Percentiles rank a stretch among this genome's conserved stretches.
phyloP scores from a whole-genome alignment of 1,140 invertebrate species.

The Ceratitis capitata region DNA sequence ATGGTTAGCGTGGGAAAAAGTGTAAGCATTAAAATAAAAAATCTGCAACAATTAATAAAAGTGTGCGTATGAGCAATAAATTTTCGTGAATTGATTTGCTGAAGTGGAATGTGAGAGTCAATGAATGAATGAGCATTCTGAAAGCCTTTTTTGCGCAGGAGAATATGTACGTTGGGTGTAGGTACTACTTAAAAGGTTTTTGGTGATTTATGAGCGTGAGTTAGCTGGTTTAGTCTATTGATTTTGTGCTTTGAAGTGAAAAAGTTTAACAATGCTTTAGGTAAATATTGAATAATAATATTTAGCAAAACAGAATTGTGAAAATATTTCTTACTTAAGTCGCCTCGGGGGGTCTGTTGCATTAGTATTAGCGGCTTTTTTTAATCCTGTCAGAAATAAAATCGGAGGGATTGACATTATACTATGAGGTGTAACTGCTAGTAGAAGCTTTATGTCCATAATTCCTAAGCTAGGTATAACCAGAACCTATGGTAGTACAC shows the following conservation, averaged over 20 bases:
- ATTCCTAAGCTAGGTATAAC: too few relatives aligned
- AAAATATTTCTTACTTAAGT: too few relatives aligned
- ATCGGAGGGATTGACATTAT: too few relatives aligned
- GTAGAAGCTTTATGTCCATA: too few relatives aligned
- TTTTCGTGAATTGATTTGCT: slow-evolving; percentile 40
- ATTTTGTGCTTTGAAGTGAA: not conserved
- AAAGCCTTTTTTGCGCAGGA: not conserved
- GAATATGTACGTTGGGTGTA: not conserved
- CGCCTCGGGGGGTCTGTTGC: too few relatives aligned
- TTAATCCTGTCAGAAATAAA: too few relatives aligned
- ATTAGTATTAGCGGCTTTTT: too few relatives aligned
- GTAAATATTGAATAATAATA: not conserved
- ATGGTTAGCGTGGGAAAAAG: slow-evolving; percentile 22
- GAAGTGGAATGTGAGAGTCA: not conserved
- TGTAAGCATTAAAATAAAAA: not conserved
- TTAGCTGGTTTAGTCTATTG: slow-evolving; percentile 9
- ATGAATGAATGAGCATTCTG: not conserved
- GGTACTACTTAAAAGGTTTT: not conserved
- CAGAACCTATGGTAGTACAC: too few relatives aligned
- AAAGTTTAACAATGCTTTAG: not conserved
- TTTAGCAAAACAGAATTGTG: too few relatives aligned
- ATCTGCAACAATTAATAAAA: slow-evolving; percentile 34
- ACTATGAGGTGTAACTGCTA: too few relatives aligned
- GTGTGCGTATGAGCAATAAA: slow-evolving; percentile 42
- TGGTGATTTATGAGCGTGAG: slow-evolving; percentile 27